These are phyloP conservation scores for Himantopus leucocephalus DNA, from an alignment of 2,113 vertebrate genomes.

Conservation along the genomic window DNA sequence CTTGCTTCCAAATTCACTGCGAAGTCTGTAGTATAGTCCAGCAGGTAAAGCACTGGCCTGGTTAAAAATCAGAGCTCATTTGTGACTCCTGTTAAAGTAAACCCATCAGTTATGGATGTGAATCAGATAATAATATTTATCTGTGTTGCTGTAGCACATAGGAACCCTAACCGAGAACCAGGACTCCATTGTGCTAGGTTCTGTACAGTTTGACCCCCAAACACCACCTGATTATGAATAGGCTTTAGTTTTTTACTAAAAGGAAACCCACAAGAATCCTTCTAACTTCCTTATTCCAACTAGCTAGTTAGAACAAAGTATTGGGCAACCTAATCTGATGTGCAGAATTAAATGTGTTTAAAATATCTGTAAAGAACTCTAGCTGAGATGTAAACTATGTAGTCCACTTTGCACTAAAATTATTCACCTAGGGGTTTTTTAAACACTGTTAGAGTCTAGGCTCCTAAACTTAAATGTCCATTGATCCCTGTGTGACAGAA, in stretches of 20 bases:
- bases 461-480: constrained; percentile 1
- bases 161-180: background rate
- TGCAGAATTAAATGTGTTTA: constrained; percentile 48
- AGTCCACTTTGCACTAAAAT: constrained; percentile 57
- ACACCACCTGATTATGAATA: background rate
- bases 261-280: background rate
- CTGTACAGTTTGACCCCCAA: constrained; percentile 25
- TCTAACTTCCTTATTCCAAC: background rate
- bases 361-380: constrained; percentile 42
- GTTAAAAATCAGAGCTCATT: constrained; percentile 30
- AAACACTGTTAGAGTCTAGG: constrained; percentile 42
- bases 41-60: constrained; percentile 15
- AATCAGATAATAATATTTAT: background rate
- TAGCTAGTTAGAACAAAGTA: constrained; percentile 27
- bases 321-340: constrained; percentile 10
- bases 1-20: constrained; percentile 29
- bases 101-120: constrained; percentile 6
- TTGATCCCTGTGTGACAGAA: constrained; percentile 44
- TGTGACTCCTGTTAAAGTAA: constrained; percentile 40
- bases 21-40: constrained; percentile 26
- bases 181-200: background rate
- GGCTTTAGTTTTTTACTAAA: constrained; percentile 11
- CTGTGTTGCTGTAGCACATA: background rate
- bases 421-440: constrained; percentile 1
- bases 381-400: constrained; percentile 49